Conservation (phyloP, 1,140 invertebrate species). For the Aleiodes sp. region DNA sequence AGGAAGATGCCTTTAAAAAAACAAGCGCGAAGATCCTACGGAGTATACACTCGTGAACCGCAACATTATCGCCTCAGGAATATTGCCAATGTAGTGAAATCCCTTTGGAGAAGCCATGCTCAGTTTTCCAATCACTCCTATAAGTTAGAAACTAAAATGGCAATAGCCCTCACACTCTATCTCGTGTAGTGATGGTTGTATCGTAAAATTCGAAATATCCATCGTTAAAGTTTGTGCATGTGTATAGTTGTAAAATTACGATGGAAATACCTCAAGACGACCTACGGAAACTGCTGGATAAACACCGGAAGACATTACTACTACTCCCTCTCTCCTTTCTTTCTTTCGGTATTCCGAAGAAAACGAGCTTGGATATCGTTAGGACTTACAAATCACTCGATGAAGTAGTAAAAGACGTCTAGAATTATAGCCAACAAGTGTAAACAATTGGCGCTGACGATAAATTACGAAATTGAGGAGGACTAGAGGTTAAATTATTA, state of each 20-base stretch:
- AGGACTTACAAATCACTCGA: neutral
- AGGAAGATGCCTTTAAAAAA: neutral
- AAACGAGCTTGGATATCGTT: neutral
- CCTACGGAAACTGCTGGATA: constrained; percentile 10
- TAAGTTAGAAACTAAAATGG: neutral
- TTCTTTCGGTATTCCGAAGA: neutral
- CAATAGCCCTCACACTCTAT: neutral
- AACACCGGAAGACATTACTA: constrained; percentile 19
- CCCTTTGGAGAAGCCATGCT: neutral
- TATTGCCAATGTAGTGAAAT: neutral
- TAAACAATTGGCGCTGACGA: neutral
- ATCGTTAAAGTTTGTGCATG: constrained; percentile 28
- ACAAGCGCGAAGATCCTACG: neutral
- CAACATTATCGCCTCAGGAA: constrained; percentile 21
- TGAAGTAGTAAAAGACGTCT: neutral
- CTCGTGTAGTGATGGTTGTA: too few relatives aligned
- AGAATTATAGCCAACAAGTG: neutral
- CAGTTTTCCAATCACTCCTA: constrained; percentile 10
- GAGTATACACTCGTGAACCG: neutral
- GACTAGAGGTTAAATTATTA: too few relatives aligned
- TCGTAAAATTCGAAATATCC: constrained; percentile 36
- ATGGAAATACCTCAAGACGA: constrained; percentile 1
- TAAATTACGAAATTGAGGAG: neutral
- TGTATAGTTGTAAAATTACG: neutral
- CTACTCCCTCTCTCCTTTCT: too few relatives aligned